Conservation (phyloP, 2,888 invertebrate genomes). For the Mythimna impura region DNA sequence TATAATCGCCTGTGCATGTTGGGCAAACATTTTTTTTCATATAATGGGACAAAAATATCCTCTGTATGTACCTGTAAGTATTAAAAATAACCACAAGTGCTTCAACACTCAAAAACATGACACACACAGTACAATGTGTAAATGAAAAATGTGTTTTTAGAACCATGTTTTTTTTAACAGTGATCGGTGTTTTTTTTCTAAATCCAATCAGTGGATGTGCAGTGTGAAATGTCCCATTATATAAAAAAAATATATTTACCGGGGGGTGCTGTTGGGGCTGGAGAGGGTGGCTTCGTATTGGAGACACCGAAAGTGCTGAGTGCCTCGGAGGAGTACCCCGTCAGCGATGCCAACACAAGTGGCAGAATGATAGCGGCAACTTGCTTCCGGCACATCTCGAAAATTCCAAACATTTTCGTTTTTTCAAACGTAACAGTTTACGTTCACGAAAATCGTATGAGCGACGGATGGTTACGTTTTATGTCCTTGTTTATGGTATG, state of each 20-base stretch:
- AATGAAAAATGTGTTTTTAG: conserved; percentile 50
- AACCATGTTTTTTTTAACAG: conserved; percentile 43
- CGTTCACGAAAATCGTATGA: conserved; percentile 43
- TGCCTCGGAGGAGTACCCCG: conserved; percentile 90
- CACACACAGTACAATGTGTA: conserved; percentile 45
- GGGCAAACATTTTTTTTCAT: conserved; percentile 68
- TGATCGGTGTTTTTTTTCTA: conserved; percentile 51
- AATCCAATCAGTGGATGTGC: conserved; percentile 59
- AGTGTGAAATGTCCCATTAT: conserved; percentile 80
- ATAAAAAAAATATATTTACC: conserved; percentile 87
- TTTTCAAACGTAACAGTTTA: conserved; percentile 55
- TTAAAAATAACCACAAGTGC: conserved; percentile 49
- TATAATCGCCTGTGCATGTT: conserved; percentile 42
- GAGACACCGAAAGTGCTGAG: conserved; percentile 93
- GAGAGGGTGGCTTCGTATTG: conserved; percentile 90
- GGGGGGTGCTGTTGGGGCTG: conserved; percentile 90
- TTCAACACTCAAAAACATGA: conserved; percentile 51
- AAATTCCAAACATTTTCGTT: conserved; percentile 71
- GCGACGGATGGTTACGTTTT: conserved; percentile 49
- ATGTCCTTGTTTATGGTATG: conserved; percentile 58
- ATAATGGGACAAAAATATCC: conserved; percentile 69
- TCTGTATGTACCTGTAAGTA: conserved; percentile 62
- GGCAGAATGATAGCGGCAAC: conserved; percentile 79
- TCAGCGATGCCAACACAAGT: conserved; percentile 79
- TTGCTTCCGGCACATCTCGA: conserved; percentile 82